Conservation (phyloP, 2,888 invertebrate genomes). For the Phaedon cochleariae region DNA sequence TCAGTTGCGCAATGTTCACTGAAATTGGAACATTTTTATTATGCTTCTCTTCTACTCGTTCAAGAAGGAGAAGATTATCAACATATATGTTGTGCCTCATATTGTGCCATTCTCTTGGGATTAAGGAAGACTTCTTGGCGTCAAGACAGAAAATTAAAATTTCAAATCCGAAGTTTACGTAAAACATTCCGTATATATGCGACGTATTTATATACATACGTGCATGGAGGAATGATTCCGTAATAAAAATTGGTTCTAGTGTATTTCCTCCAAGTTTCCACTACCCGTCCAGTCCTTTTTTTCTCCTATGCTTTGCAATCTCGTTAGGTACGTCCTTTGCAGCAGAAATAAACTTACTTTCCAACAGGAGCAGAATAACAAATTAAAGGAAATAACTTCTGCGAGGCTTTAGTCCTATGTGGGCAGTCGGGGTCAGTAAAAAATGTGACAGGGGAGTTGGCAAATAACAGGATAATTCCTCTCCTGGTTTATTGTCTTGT, state of each 20-base stretch:
- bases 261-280: slow-evolving; percentile 10
- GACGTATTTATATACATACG: not conserved
- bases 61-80: too few relatives aligned
- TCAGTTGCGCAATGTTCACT: too few relatives aligned
- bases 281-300: slow-evolving; percentile 27
- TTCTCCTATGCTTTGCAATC: slow-evolving; percentile 25
- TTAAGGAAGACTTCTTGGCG: slow-evolving; percentile 3
- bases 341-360: slow-evolving; percentile 32
- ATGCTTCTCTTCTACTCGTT: too few relatives aligned
- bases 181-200: slow-evolving; percentile 14
- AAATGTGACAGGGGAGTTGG: slow-evolving; percentile 12
- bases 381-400: slow-evolving; percentile 37
- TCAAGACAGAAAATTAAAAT: slow-evolving; percentile 28
- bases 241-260: slow-evolving; percentile 23
- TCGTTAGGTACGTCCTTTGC: slow-evolving; percentile 23
- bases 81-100: too few relatives aligned
- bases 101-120: slow-evolving; percentile 2
- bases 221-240: slow-evolving; percentile 12
- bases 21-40: too few relatives aligned
- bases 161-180: slow-evolving; percentile 23
- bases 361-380: slow-evolving; percentile 30
- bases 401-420: slow-evolving; percentile 6
- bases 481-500: slow-evolving; percentile 8
- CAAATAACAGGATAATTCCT: slow-evolving; percentile 10
- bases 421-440: not conserved